Conservation (phyloP, 2,113 vertebrate genomes). For the Pachycephala philippinensis region DNA sequence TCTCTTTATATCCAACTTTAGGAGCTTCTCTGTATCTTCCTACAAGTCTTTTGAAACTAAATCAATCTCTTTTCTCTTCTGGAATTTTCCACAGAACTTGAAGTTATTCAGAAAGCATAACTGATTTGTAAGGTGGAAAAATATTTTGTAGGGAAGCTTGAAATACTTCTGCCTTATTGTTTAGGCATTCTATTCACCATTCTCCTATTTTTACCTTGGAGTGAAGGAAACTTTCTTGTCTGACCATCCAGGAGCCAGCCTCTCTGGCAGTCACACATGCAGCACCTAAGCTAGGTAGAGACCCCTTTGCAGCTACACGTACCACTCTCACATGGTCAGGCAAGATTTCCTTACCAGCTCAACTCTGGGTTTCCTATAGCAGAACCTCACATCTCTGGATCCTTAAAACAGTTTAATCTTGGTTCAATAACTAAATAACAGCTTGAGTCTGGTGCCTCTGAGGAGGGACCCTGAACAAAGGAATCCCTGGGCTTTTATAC, state of each 20-base stretch:
- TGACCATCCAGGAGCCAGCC: neutral
- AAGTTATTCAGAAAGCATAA: neutral
- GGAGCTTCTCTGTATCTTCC: neutral
- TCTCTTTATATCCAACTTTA: neutral
- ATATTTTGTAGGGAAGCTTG: neutral
- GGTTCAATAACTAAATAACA: neutral
- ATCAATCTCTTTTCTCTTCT: neutral
- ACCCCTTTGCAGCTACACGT: rapidly evolving
- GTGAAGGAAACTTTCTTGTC: neutral
- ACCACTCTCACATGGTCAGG: neutral
- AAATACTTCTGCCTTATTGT: neutral
- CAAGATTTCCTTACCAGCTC: neutral
- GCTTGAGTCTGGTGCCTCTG: neutral
- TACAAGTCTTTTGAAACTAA: neutral
- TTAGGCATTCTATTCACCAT: neutral
- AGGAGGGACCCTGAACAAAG: neutral
- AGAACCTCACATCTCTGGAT: neutral
- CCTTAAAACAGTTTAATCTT: neutral
- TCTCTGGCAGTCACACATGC: neutral
- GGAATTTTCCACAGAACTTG: neutral
- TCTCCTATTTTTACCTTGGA: neutral
- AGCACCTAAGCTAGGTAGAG: neutral
- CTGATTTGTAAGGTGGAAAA: neutral
- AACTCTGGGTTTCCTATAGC: neutral
- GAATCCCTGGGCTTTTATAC: neutral